Percentiles rank a stretch among this genome's conserved stretches.
phyloP scores from a whole-genome alignment of 1,140 invertebrate genomes.

The Lithobius niger region DNA sequence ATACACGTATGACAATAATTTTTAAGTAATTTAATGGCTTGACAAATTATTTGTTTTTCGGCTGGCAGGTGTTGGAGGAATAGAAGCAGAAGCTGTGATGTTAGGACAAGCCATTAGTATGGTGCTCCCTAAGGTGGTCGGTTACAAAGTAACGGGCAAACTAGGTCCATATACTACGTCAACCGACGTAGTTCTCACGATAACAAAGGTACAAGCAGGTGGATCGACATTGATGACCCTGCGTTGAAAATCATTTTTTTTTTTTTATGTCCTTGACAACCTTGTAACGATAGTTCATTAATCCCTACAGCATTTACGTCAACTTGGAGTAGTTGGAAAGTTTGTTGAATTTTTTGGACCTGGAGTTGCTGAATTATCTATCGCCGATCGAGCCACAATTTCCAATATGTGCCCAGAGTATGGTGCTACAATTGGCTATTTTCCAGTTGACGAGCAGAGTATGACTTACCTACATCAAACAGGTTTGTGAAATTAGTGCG shows the following conservation, averaged over 20 bases:
- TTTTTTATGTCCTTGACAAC: too few species aligned
- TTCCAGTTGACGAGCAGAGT: constrained; percentile 81
- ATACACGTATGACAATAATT: background rate
- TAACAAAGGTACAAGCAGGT: constrained; percentile 96
- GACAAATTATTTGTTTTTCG: background rate
- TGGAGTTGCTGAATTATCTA: constrained; percentile 74
- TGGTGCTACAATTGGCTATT: constrained; percentile 90
- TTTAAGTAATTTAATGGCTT: background rate
- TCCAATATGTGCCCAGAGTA: constrained; percentile 68
- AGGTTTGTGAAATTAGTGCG: too few species aligned
- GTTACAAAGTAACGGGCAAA: constrained; percentile 74
- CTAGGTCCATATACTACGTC: constrained; percentile 77
- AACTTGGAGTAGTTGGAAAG: constrained; percentile 91
- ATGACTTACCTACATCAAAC: constrained; percentile 77
- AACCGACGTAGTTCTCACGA: constrained; percentile 93
- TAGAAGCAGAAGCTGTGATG: constrained; percentile 49
- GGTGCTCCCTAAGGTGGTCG: constrained; percentile 89
- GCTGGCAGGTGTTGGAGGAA: constrained; percentile 39
- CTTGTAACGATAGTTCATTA: background rate
- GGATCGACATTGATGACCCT: too few species aligned
- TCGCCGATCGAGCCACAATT: constrained; percentile 70
- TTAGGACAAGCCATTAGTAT: constrained; percentile 92
- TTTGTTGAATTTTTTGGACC: constrained; percentile 98
- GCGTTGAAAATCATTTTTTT: too few species aligned
- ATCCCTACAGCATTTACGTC: constrained; percentile 59